A percentile compares a stretch with the other conserved stretches of the same genome.
phyloP scores from a whole-genome alignment of 2,113 vertebrate species.

The Urocynchramus pylzowi region DNA sequence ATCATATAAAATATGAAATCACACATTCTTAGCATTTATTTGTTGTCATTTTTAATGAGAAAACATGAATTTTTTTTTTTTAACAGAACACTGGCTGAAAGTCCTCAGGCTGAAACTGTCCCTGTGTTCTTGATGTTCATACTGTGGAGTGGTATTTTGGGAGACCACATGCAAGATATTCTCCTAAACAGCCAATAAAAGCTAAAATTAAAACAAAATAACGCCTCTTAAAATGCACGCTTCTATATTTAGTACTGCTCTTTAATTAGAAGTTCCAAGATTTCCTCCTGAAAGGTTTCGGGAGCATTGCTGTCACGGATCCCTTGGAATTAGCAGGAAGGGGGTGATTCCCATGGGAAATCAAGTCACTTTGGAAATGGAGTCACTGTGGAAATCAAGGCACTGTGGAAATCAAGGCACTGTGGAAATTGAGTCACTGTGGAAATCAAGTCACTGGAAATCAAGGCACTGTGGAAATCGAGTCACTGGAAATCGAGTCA shows the following conservation, averaged over 20 bases:
- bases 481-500: accelerated
- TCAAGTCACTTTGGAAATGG: accelerated
- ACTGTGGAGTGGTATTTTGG: neutral
- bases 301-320: neutral
- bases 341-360: accelerated
- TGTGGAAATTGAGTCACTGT: accelerated
- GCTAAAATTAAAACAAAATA: neutral
- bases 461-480: accelerated
- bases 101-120: neutral
- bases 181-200: neutral
- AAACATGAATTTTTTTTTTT: neutral
- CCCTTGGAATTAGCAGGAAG: neutral
- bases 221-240: neutral
- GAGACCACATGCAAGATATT: neutral
- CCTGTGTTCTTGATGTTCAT: neutral
- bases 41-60: neutral
- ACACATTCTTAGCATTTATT: neutral
- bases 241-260: neutral
- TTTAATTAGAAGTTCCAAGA: neutral
- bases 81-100: neutral
- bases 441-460: neutral
- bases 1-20: neutral
- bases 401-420: accelerated
- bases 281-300: neutral
- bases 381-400: accelerated